Evolutionary conservation across 2,888 invertebrate genomes (phyloP).

Genomic region (Orchestes rusci): DNA sequence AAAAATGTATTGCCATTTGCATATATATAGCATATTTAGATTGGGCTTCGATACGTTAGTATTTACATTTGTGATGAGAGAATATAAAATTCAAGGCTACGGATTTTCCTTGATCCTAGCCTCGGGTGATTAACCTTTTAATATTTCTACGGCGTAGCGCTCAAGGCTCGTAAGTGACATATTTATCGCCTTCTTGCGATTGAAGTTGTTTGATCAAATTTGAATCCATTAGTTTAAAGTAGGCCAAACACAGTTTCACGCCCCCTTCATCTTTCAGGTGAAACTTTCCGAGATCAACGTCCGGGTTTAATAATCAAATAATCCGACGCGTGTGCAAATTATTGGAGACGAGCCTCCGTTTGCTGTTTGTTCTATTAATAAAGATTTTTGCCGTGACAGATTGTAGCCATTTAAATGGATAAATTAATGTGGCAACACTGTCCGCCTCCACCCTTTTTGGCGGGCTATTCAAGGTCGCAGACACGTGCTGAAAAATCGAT

Average conservation of each 20-base stretch:
- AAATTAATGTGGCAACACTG: no score
- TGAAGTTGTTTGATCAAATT: no score
- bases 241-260: background rate
- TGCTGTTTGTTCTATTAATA: no score
- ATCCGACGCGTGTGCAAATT: background rate
- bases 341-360: no score
- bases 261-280: background rate
- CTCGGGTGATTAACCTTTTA: constrained; percentile 5
- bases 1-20: no score
- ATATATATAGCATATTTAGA: no score
- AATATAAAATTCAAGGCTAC: constrained; percentile 15
- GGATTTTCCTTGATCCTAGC: constrained; percentile 8
- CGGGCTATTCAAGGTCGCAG: constrained; percentile 22
- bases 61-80: constrained; percentile 8
- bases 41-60: constrained; percentile 13
- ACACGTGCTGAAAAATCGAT: constrained; percentile 20
- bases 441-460: constrained; percentile 19
- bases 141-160: background rate
- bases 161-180: background rate
- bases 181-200: no score
- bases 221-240: background rate
- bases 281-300: no score
- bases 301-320: background rate
- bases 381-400: background rate
- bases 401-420: no score